phyloP scores from a whole-genome alignment of 2,888 invertebrate species.

The Siphonodentalium dalli region DNA sequence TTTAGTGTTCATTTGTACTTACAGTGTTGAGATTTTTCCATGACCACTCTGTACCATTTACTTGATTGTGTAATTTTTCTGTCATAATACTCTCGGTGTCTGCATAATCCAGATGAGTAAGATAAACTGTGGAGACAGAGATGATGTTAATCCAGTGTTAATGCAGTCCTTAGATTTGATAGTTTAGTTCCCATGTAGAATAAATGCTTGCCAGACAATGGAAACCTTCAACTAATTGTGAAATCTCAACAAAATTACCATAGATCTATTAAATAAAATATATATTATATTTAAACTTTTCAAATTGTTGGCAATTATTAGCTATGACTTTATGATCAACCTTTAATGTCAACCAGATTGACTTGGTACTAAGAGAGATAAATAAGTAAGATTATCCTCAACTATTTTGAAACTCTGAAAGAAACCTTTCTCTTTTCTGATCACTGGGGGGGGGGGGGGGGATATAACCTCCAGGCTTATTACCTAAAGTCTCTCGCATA shows the following conservation, averaged over 20 bases:
- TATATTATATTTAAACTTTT: neutral
- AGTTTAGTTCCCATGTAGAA: too few species aligned
- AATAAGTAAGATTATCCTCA: too few species aligned
- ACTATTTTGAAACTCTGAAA: too few species aligned
- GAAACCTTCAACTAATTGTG: too few species aligned
- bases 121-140: constrained; percentile 75
- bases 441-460: too few species aligned
- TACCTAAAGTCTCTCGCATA: constrained; percentile 82
- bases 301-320: neutral
- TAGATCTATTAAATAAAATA: neutral
- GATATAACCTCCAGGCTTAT: too few species aligned
- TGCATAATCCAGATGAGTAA: constrained; percentile 96
- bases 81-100: constrained; percentile 99
- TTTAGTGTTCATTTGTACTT: too few species aligned
- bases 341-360: neutral
- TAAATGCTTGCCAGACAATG: too few species aligned
- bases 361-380: neutral
- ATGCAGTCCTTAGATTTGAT: too few species aligned
- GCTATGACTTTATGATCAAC: neutral
- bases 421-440: too few species aligned
- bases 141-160: neutral
- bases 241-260: neutral
- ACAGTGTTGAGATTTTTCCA: constrained; percentile 98
- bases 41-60: constrained; percentile 98
- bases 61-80: constrained; percentile 96